Conservation (phyloP, 2,888 invertebrate genomes). For the Idaea biselata region DNA sequence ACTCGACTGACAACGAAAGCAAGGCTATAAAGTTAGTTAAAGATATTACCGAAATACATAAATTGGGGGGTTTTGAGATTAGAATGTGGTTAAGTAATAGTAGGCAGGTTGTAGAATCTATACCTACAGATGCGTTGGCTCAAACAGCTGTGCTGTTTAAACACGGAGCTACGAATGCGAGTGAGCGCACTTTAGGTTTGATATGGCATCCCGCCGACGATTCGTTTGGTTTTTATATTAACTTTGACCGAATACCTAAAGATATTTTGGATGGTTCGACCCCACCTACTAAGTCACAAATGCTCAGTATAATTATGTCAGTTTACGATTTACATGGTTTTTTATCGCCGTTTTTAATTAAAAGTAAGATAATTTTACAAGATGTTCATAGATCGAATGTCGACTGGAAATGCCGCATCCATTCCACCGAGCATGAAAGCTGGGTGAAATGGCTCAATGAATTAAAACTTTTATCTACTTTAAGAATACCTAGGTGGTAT, state of each 20-base stretch:
- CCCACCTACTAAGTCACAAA: conserved; percentile 22
- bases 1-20: conserved; percentile 21
- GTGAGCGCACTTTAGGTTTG: conserved; percentile 28
- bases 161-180: conserved; percentile 15
- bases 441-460: conserved; percentile 13
- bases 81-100: conserved; percentile 32
- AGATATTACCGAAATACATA: conserved; percentile 24
- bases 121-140: conserved; percentile 26
- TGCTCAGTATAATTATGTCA: conserved; percentile 25
- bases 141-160: conserved; percentile 24
- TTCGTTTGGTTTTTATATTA: conserved; percentile 23
- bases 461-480: not conserved
- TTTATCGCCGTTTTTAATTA: conserved; percentile 25
- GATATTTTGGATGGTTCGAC: conserved; percentile 16
- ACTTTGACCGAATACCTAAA: too few relatives aligned
- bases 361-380: conserved; percentile 27
- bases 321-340: conserved; percentile 24
- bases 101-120: conserved; percentile 15
- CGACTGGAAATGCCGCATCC: conserved; percentile 14
- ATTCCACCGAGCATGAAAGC: not conserved
- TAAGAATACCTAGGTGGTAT: conserved; percentile 15
- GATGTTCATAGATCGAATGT: conserved; percentile 16
- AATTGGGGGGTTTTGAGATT: conserved; percentile 31
- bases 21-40: conserved; percentile 20
- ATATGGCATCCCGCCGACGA: conserved; percentile 30